A percentile compares a stretch with the other conserved stretches of the same genome.
Evolutionary conservation across 2,113 vertebrate genomes (phyloP).

Genomic region (Zosterops hypoxanthus): DNA sequence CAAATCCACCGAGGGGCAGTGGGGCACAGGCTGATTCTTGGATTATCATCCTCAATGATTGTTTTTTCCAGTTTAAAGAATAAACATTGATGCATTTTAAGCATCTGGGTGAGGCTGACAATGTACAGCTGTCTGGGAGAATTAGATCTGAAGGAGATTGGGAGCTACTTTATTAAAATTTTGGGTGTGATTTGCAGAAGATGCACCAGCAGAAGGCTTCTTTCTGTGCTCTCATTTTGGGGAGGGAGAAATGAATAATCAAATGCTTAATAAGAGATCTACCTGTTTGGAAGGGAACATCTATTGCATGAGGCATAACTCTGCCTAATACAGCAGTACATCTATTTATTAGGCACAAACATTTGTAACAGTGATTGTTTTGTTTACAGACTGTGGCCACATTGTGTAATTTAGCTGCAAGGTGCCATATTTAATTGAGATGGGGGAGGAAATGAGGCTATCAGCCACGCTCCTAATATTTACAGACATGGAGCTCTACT

Average conservation of each 20-base stretch:
- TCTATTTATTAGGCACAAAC: constrained; percentile 6
- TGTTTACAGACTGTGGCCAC: constrained; percentile 23
- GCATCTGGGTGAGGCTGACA: constrained; percentile 27
- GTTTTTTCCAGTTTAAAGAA: constrained; percentile 12
- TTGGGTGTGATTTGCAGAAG: background rate
- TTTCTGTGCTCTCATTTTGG: background rate
- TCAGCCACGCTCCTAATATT: constrained; percentile 13
- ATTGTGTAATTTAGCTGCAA: constrained; percentile 14
- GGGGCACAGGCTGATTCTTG: constrained; percentile 36
- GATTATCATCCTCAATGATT: constrained; percentile 49
- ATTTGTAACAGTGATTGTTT: constrained; percentile 15
- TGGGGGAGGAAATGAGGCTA: constrained; percentile 1
- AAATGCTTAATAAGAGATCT: background rate
- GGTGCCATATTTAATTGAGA: constrained; percentile 29
- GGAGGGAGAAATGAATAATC: background rate
- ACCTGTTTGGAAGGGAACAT: background rate
- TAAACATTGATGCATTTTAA: constrained; percentile 49
- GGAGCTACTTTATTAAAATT: constrained; percentile 10
- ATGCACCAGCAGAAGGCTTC: background rate
- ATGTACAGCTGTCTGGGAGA: background rate
- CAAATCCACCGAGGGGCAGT: constrained; percentile 21
- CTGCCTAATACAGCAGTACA: background rate
- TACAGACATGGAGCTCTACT: constrained; percentile 38
- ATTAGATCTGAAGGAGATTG: constrained; percentile 21
- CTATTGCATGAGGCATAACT: background rate